Conservation (phyloP, 1,140 invertebrate genomes). For the Sarcophaga peregrina region DNA sequence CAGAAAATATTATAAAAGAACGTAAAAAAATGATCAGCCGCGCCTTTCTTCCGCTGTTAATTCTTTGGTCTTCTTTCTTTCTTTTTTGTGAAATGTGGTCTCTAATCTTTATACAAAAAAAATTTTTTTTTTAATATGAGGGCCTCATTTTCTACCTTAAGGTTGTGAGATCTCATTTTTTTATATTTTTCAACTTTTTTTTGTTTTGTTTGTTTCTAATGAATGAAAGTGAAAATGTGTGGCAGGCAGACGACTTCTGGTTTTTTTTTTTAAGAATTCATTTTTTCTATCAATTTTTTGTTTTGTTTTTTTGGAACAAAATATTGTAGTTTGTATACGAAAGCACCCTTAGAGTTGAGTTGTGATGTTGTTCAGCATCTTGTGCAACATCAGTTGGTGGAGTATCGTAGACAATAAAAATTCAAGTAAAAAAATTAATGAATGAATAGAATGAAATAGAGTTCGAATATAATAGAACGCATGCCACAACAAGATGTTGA, state of each 20-base stretch:
- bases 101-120: conserved; percentile 1
- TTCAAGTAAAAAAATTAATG: background rate
- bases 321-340: background rate
- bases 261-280: too few relatives aligned
- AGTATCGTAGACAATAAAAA: background rate
- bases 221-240: conserved; percentile 39
- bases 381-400: conserved; percentile 29
- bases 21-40: conserved; percentile 16
- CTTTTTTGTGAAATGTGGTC: background rate
- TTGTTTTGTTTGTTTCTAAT: background rate
- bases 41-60: conserved; percentile 33
- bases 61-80: background rate
- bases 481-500: conserved; percentile 32
- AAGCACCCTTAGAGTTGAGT: conserved; percentile 19
- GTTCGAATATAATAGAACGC: conserved; percentile 25
- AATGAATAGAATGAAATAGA: conserved; percentile 7
- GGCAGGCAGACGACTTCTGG: background rate
- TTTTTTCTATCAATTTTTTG: background rate
- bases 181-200: conserved; percentile 20
- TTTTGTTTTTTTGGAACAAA: background rate
- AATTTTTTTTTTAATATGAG: background rate
- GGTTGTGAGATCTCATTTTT: background rate
- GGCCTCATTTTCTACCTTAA: background rate
- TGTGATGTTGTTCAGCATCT: conserved; percentile 11
- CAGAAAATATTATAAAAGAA: too few relatives aligned